Evolutionary conservation across 2,888 invertebrate genomes (phyloP), one percentile per base, ranked within the genome.

Genomic region (Apamea crenata): DNA sequence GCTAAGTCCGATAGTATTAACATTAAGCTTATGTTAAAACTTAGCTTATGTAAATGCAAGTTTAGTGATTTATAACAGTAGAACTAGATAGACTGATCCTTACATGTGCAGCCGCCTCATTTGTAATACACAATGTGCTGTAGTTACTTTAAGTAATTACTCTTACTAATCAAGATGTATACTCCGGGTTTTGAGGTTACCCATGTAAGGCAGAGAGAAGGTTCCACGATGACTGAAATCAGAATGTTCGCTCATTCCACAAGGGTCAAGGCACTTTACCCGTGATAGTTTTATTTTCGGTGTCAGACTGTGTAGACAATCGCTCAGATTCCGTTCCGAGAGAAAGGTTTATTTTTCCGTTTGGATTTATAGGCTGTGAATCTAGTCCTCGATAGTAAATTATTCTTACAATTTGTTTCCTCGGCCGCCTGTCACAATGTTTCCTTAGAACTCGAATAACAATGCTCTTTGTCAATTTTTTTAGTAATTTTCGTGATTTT

Each of bases 271-370:
- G 74, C 75, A 81, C 61, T 88, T 79, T 80, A 74, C 79, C 63
- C 76, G 68, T 74, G 82, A 83, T 87, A 78, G 81, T 85, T 87
- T 87, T 85, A 81, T 87, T 89, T 83, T 85, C 65, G 77, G 67
- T 83, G 73, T 85, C 75, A 83, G 77, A 74, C 74, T 83, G 63
- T 84, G 78, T 78, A 59, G 80, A 82, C 82, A 75, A 83, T 80
- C 67, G 88, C 73, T 80, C 78, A 70, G 82, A 80, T 89, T 83
- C 61, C 63, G 71, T 77, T 76, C 59, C 36, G 74, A 78, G 70
- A 68, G 71, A 81, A 89, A 81, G 79, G 77, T 85, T 85, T 85
- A 85, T 87, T 87, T 86, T 89, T 89, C 77, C 81, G 76, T 83
- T 89, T 77, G 77, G 73, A 88, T 88, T 89, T 87, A 88, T 84